A percentile compares a stretch with the other conserved stretches of the same genome.
Evolutionary conservation across 1,140 invertebrate species (phyloP).

Genomic region (Drosophila miranda): DNA sequence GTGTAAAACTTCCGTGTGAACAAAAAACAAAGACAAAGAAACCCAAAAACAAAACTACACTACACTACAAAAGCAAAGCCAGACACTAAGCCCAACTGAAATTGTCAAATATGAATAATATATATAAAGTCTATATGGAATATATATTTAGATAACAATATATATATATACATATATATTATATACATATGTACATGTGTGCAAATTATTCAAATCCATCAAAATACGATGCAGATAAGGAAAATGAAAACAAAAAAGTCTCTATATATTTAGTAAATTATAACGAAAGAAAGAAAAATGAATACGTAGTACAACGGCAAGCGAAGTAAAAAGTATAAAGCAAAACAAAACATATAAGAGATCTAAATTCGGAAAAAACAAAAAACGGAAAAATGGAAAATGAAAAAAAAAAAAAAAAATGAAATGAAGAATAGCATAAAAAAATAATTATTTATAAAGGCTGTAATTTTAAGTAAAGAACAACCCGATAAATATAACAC

Average conservation of each 20-base stretch:
- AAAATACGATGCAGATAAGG: constrained; percentile 47
- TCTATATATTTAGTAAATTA: constrained; percentile 75
- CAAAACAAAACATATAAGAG: constrained; percentile 65
- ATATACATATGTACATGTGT: constrained; percentile 72
- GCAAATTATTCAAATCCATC: constrained; percentile 77
- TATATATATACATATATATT: constrained; percentile 58
- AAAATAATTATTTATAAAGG: constrained; percentile 82
- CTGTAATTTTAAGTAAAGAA: constrained; percentile 82
- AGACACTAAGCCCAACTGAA: constrained; percentile 80
- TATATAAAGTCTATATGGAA: constrained; percentile 71
- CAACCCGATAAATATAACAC: constrained; percentile 57
- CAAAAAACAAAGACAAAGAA: constrained; percentile 19
- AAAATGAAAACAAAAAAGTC: constrained; percentile 10
- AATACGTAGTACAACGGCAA: constrained; percentile 78
- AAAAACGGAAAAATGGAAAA: constrained; percentile 14
- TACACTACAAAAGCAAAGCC: constrained; percentile 74
- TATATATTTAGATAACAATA: constrained; percentile 78
- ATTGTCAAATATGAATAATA: constrained; percentile 73
- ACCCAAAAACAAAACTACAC: constrained; percentile 44
- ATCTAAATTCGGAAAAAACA: constrained; percentile 21
- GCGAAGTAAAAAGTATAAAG: constrained; percentile 77
- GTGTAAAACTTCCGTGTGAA: constrained; percentile 75
- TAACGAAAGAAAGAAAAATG: constrained; percentile 51
- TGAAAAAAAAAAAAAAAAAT: constrained; percentile 22
- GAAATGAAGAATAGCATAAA: constrained; percentile 40